These are phyloP conservation scores for Tolmerus cingulatus DNA, from an alignment of 2,888 invertebrate genomes.

Conservation along the genomic window DNA sequence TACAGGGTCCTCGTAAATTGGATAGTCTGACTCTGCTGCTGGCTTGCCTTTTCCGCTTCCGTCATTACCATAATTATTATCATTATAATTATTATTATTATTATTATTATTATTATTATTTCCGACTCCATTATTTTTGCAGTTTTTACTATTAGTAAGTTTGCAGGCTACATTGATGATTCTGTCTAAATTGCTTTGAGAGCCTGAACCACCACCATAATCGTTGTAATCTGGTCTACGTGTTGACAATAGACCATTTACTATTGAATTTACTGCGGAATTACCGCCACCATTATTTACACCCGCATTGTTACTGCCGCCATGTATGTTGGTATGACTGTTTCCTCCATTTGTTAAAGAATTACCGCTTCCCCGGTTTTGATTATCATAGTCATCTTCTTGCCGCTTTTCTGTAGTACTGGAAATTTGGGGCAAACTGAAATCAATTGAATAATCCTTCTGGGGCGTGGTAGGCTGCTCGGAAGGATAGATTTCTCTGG, in stretches of 20 bases:
- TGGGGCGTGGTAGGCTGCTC: neutral
- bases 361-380: too few species aligned
- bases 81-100: neutral
- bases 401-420: neutral
- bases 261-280: neutral
- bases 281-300: neutral
- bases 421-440: neutral
- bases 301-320: neutral
- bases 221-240: neutral
- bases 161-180: neutral
- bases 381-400: neutral
- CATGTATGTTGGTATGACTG: neutral
- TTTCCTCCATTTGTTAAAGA: too few species aligned
- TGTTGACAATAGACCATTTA: neutral
- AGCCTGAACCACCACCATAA: neutral
- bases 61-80: too few species aligned
- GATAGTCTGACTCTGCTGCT: too few species aligned
- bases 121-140: neutral
- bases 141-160: neutral
- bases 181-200: neutral
- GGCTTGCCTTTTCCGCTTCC: too few species aligned
- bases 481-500: neutral
- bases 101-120: neutral
- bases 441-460: neutral
- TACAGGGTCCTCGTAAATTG: too few species aligned